Conservation (phyloP, 2,888 invertebrate genomes). For the Hoplodrina ambigua region DNA sequence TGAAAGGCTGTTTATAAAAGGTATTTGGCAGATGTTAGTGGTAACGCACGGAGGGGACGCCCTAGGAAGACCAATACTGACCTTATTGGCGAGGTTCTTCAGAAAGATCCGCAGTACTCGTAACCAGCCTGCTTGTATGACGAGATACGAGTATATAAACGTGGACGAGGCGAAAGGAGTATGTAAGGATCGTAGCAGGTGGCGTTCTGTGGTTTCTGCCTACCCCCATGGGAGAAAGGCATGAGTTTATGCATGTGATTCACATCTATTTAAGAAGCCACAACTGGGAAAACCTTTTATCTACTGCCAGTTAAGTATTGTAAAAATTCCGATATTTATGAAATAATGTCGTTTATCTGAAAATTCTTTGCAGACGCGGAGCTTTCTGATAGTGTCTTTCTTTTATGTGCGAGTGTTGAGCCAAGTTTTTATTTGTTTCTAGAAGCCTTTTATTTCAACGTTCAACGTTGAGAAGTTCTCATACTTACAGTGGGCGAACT, state of each 20-base stretch:
- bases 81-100: too few species aligned
- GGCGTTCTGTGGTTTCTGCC: too few species aligned
- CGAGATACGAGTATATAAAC: too few species aligned
- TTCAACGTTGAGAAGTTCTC: slow-evolving; percentile 55
- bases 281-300: slow-evolving; percentile 13
- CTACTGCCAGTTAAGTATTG: slow-evolving; percentile 26
- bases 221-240: too few species aligned
- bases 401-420: slow-evolving; percentile 51
- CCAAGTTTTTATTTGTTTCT: slow-evolving; percentile 59
- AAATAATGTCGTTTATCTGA: slow-evolving; percentile 50
- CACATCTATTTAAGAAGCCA: slow-evolving; percentile 13
- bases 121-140: too few species aligned
- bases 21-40: too few species aligned
- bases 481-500: slow-evolving; percentile 51
- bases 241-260: background rate
- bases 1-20: too few species aligned
- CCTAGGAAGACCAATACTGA: too few species aligned
- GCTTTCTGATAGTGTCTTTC: slow-evolving; percentile 40
- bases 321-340: slow-evolving; percentile 30
- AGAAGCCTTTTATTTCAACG: slow-evolving; percentile 58
- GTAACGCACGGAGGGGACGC: too few species aligned
- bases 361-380: slow-evolving; percentile 41
- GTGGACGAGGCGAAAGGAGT: too few species aligned
- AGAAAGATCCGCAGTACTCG: too few species aligned
- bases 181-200: too few species aligned